These are phyloP conservation scores for Acanthiza pusilla DNA, from an alignment of 2,797 vertebrate genomes.

Conservation along the genomic window DNA sequence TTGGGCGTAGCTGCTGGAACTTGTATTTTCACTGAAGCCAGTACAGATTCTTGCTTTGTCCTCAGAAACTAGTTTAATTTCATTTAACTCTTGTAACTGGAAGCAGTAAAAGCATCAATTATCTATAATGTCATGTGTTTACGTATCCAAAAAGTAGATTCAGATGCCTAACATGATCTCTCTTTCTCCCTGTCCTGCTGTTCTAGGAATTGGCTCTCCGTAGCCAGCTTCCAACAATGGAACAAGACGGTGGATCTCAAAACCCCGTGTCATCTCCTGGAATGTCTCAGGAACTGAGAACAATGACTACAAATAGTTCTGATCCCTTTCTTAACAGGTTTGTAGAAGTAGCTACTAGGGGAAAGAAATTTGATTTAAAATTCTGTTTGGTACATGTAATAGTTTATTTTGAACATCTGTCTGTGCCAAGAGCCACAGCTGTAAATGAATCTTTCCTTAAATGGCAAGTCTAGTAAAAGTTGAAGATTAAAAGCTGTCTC, in stretches of 20 bases:
- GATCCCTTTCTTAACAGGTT: slow-evolving; percentile 99
- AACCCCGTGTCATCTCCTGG: slow-evolving; percentile 92
- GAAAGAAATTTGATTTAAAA: slow-evolving; percentile 5
- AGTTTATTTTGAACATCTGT: slow-evolving; percentile 66
- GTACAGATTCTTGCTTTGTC: neutral
- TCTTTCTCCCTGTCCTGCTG: neutral
- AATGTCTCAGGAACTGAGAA: slow-evolving; percentile 94
- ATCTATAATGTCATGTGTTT: neutral
- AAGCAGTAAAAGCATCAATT: neutral
- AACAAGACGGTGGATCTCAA: slow-evolving; percentile 88
- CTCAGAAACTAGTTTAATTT: neutral
- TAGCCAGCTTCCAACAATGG: slow-evolving; percentile 94
- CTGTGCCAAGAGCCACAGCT: slow-evolving; percentile 62
- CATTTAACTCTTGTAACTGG: neutral
- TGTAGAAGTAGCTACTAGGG: slow-evolving; percentile 58
- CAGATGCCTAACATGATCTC: neutral
- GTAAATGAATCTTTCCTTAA: slow-evolving; percentile 67
- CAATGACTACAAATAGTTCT: slow-evolving; percentile 98
- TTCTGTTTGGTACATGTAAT: slow-evolving; percentile 55
- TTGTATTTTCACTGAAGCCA: neutral
- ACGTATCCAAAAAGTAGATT: neutral
- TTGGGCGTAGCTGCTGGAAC: neutral
- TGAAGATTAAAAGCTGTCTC: slow-evolving; percentile 64
- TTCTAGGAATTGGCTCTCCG: slow-evolving; percentile 91
- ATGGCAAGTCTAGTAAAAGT: slow-evolving; percentile 59